Percentiles rank a stretch among this genome's conserved stretches.
These are phyloP conservation scores for Protaetia brevitarsis DNA, from an alignment of 1,140 invertebrate species.

Conservation along the genomic window DNA sequence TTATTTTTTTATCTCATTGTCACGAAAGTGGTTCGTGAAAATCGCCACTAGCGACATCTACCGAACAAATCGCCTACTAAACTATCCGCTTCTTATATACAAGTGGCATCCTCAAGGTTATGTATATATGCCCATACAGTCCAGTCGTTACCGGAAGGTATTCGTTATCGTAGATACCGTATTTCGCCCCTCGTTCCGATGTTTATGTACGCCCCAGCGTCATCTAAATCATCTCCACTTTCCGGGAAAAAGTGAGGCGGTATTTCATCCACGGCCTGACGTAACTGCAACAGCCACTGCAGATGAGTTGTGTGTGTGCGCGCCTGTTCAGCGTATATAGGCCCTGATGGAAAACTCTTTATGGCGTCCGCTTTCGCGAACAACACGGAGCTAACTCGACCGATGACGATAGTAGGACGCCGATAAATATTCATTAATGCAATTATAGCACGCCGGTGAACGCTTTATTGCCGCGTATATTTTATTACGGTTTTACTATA, in stretches of 20 bases:
- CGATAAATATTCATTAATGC: slow-evolving; percentile 49
- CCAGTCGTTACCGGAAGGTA: neutral
- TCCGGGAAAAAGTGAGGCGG: slow-evolving; percentile 34
- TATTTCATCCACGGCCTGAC: slow-evolving; percentile 39
- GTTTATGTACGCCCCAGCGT: neutral
- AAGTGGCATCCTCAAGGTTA: neutral
- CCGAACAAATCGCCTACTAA: too few species aligned
- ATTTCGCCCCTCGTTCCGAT: neutral
- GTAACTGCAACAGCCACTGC: slow-evolving; percentile 40
- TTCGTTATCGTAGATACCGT: neutral
- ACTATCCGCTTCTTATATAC: too few species aligned
- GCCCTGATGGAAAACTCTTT: slow-evolving; percentile 33
- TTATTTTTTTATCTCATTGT: too few species aligned
- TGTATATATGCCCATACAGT: neutral
- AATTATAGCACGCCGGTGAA: slow-evolving; percentile 47
- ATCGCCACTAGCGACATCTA: too few species aligned
- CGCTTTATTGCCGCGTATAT: slow-evolving; percentile 47
- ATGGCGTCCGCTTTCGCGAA: slow-evolving; percentile 36
- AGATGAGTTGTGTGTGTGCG: slow-evolving; percentile 39
- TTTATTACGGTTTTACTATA: slow-evolving; percentile 48
- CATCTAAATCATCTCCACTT: slow-evolving; percentile 37
- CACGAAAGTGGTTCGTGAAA: too few species aligned
- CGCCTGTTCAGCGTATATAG: neutral
- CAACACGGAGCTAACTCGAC: slow-evolving; percentile 39
- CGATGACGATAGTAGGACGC: slow-evolving; percentile 39